Evolutionary conservation across 1,140 invertebrate species (phyloP).

Genomic region (Neodiprion virginianus): DNA sequence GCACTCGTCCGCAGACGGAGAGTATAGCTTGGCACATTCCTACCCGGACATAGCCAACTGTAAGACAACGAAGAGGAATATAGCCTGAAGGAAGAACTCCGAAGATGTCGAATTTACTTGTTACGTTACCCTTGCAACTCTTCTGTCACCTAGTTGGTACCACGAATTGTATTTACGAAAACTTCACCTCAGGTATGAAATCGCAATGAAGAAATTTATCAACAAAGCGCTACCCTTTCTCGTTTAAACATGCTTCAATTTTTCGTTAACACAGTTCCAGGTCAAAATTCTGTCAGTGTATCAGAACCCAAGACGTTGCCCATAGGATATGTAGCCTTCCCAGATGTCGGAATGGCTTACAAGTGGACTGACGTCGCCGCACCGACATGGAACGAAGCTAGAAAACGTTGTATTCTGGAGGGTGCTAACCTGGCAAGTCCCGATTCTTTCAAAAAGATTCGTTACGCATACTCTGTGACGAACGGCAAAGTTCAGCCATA

Average conservation of each 20-base stretch:
- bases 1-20: too few species aligned
- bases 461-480: not conserved
- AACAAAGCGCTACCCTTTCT: too few species aligned
- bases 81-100: too few species aligned
- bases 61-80: too few species aligned
- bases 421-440: not conserved
- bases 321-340: not conserved
- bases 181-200: not conserved
- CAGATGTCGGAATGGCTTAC: not conserved
- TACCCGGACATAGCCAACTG: too few species aligned
- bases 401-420: not conserved
- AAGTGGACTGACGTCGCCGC: not conserved
- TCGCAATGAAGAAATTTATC: too few species aligned
- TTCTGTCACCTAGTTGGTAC: not conserved
- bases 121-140: not conserved
- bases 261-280: not conserved
- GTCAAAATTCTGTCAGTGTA: not conserved
- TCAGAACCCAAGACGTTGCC: not conserved
- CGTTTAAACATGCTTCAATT: too few species aligned
- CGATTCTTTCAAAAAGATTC: not conserved
- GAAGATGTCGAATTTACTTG: not conserved
- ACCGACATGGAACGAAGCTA: not conserved
- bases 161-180: not conserved
- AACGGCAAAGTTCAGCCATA: not conserved
- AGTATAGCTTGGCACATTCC: too few species aligned